Percentiles rank a stretch among this genome's conserved stretches.
Conservation (phyloP, 2,113 vertebrate species). For the Muntiacus muntjak region DNA sequence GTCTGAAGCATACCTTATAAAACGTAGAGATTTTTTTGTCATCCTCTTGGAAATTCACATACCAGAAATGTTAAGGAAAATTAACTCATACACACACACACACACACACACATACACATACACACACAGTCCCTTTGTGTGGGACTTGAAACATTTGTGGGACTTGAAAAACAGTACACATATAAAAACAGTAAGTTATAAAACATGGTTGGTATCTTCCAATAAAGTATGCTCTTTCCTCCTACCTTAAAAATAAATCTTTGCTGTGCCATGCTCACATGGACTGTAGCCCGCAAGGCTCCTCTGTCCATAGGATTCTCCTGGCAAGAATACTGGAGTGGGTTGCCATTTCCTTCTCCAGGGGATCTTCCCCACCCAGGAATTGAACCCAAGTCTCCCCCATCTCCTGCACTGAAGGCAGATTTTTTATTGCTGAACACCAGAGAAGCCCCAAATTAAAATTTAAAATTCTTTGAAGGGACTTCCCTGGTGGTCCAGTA, state of each 20-base stretch:
- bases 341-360: background rate
- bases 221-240: background rate
- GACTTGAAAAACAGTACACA: background rate
- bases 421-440: background rate
- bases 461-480: background rate
- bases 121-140: background rate
- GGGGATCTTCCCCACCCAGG: background rate
- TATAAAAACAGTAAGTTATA: background rate
- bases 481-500: background rate
- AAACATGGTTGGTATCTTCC: background rate
- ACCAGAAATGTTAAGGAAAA: background rate
- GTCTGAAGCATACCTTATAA: background rate
- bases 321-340: background rate
- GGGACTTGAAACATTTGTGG: background rate
- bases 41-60: slow-evolving; percentile 22
- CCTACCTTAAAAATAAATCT: background rate
- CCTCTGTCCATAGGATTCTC: background rate
- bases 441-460: background rate
- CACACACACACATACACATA: background rate
- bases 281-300: background rate
- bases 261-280: background rate
- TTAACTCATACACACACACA: background rate
- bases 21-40: background rate
- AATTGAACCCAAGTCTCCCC: background rate
- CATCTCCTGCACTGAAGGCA: background rate